Base-by-base conservation (phyloP, 1,140 invertebrate species). In the Coenobita brevimanus region DNA sequence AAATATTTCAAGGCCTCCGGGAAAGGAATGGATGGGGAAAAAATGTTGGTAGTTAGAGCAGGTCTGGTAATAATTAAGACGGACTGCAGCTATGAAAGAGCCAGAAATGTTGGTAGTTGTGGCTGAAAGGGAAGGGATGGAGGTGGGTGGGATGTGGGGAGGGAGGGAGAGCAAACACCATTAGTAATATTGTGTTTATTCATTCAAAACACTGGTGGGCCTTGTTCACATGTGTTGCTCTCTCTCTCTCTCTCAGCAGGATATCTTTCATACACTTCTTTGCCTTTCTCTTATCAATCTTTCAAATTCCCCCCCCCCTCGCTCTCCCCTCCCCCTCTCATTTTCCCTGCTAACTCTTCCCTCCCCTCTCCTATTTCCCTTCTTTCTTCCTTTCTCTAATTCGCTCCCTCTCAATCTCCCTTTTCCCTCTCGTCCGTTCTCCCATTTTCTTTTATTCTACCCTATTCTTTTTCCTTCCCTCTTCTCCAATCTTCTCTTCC, bases 151-250 rank as follows among this genome's bases (percentile, higher is more conserved):
- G 36, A 54, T 73, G 30, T 21, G 62, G 4, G 27, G 60, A 30
- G 75, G 10, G 8, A 24, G 38, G 41, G 67, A 50, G 50, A 73
- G 89, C 81, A 89, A 89, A 89, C 82, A 89, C 89, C 89, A 89
- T 89, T 89, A 89, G 82, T 33, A 81, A 89, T 89, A 89, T 89
- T 89, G 89, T 89, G 89, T 89, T 89, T 85, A 89, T 89, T 89
- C 89, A 84, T 84, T 83, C 81, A 83, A 89, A 80, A 80, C 64
- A 43, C 54, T 50, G 67, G 46, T 75, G 80, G 75, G 79, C 43
- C 57, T 73, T 88, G 86, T 88, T 88, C 79, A 88, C 86, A 88
- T 82, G 79, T 88, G 86, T 54, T 62, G n/a, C 81, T 30, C 21
- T 33, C 41, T 50, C n/a, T 24, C 41, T 24, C 24, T 43, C 17